Base-by-base conservation (phyloP, 1,140 invertebrate species). In the Eueides isabella region DNA sequence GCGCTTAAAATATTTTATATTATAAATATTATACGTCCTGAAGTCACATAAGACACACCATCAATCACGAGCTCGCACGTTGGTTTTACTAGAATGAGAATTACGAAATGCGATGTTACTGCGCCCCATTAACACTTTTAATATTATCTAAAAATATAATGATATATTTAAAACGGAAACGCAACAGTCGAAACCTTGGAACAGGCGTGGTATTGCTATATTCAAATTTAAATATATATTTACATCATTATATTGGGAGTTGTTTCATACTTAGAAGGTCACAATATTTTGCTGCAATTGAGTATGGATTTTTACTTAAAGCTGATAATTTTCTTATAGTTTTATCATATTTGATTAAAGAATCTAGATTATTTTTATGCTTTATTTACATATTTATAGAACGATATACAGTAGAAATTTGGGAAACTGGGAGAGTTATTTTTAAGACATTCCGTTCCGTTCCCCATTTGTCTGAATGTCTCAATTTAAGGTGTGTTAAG, bases 51-150 rank as follows among this genome's bases (percentile, higher is more conserved):
- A 87, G 84, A 84, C 77, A 66, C 48, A 74, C 85, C 83, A 89
- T 89, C 86, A 89, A 89, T 89, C 87, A 89, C 76, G 72, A 62
- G 69, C 75, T 78, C 75, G 75, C 78, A 74, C 72, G 78, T 79
- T 75, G 78, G 80, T 76, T 81, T 82, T 75, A 79, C 68, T 74
- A 71, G 71, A 76, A 80, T 82, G 72, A 75, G 78, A 82, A 78
- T 77, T 73, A 78, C 74, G 73, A 76, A 79, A 78, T 68, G 63
- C 70, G 68, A 69, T 70, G 74, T 78, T 80, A 78, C 75, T 76
- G 75, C 77, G 75, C 73, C 76, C 81, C 80, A 83, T 83, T 83
- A 80, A 80, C 73, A 55, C 23, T 74, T 76, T 74, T 76, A 74
- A 74, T 75, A 72, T 75, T 26, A 35, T 63, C 71, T 75, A 67